Conservation (phyloP, 2,888 invertebrate genomes). For the Azorinus chamasolen region DNA sequence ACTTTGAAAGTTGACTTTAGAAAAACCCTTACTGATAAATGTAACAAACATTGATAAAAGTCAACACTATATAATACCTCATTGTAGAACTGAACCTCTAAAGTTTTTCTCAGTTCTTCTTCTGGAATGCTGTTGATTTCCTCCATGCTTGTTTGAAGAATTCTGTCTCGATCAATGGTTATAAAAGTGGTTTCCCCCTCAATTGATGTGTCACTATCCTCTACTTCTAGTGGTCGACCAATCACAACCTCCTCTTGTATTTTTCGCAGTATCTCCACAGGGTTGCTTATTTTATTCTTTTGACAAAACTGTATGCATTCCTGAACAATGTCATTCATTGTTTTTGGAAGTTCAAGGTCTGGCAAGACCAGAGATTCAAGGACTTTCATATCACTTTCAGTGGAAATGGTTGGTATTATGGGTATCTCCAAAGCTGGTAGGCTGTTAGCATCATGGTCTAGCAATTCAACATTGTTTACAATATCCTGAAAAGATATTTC, state of each 20-base stretch:
- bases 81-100: conserved; percentile 41
- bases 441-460: neutral
- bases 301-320: conserved; percentile 24
- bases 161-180: conserved; percentile 30
- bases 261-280: conserved; percentile 43
- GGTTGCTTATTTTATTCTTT: conserved; percentile 23
- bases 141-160: conserved; percentile 29
- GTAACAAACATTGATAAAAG: no score
- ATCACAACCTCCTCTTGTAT: conserved; percentile 37
- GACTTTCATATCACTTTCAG: neutral
- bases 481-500: neutral
- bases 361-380: neutral
- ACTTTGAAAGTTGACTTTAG: no score
- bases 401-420: no score
- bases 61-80: conserved; percentile 25
- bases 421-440: no score
- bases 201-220: neutral
- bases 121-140: conserved; percentile 18
- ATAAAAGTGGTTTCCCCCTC: conserved; percentile 48
- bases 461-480: neutral
- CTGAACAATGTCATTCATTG: conserved; percentile 19
- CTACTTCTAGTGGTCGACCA: conserved; percentile 33
- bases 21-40: no score
- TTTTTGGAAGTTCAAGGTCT: neutral
- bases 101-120: conserved; percentile 14